These are phyloP conservation scores for Pangasius sanitwongsei DNA, from an alignment of 2,797 vertebrate genomes.

Conservation along the genomic window DNA sequence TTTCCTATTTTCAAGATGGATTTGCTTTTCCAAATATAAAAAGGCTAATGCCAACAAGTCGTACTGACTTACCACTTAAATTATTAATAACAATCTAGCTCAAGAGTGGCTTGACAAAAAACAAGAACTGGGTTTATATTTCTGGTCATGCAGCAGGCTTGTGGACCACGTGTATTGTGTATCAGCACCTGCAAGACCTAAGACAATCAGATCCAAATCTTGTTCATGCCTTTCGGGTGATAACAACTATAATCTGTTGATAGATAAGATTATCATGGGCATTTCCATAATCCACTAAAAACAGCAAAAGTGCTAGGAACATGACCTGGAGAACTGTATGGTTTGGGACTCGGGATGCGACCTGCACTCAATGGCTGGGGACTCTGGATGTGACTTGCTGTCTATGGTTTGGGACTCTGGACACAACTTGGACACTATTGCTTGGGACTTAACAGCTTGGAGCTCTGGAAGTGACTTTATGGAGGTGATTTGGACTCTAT, in stretches of 20 bases:
- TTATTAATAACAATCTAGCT: not conserved
- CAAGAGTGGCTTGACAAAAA: not conserved
- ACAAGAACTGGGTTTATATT: not conserved
- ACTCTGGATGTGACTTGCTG: not conserved
- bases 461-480: not conserved
- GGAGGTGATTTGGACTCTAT: not conserved
- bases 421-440: not conserved
- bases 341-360: not conserved
- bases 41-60: not conserved
- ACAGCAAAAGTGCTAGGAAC: not conserved
- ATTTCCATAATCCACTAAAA: not conserved
- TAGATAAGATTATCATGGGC: not conserved
- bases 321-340: not conserved
- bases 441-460: not conserved
- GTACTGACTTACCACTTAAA: not conserved
- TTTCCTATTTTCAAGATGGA: not conserved
- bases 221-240: not conserved
- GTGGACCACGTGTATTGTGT: not conserved
- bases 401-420: not conserved
- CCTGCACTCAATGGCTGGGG: not conserved
- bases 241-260: not conserved
- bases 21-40: not conserved
- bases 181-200: not conserved
- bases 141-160: not conserved
- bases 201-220: not conserved